Conservation (phyloP, 2,113 vertebrate species). For the Pteronura brasiliensis region DNA sequence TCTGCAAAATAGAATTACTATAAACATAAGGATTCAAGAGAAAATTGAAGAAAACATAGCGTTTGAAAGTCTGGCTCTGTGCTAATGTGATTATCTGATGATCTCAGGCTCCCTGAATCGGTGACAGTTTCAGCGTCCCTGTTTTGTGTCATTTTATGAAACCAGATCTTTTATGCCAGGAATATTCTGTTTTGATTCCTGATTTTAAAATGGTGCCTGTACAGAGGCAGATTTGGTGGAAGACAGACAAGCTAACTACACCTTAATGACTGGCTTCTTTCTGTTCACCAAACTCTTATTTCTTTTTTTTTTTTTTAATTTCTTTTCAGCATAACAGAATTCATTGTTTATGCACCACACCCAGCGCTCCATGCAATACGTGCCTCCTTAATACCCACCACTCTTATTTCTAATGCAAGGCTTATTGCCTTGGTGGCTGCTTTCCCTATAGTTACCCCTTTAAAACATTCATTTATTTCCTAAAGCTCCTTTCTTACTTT, state of each 20-base stretch:
- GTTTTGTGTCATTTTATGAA: background rate
- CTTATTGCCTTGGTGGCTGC: background rate
- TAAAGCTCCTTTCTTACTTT: background rate
- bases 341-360: no score
- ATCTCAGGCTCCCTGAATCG: background rate
- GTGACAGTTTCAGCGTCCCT: background rate
- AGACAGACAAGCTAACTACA: background rate
- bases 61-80: background rate
- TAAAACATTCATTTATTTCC: background rate
- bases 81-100: background rate
- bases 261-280: background rate
- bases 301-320: background rate
- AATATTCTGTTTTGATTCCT: background rate
- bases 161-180: background rate
- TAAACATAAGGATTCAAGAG: conserved; percentile 28
- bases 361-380: no score
- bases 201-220: background rate
- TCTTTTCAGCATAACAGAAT: no score
- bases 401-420: background rate
- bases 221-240: background rate
- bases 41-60: background rate
- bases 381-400: no score
- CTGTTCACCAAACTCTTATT: background rate
- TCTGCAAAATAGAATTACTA: background rate
- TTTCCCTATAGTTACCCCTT: background rate